A percentile compares a stretch with the other conserved stretches of the same genome.
phyloP scores from a whole-genome alignment of 2,113 vertebrate genomes.

The Corydoras sp. region DNA sequence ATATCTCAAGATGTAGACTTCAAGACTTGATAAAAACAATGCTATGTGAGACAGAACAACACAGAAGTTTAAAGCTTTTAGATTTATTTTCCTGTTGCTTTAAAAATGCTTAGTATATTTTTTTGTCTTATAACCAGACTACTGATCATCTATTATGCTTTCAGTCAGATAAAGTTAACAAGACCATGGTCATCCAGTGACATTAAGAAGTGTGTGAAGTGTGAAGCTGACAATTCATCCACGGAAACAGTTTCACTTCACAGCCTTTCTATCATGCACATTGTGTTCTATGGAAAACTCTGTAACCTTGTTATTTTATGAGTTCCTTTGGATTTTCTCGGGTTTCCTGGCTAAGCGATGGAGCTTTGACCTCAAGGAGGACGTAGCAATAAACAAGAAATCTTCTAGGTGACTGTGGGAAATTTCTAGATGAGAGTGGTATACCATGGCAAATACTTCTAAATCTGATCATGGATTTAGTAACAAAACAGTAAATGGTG shows the following conservation, averaged over 20 bases:
- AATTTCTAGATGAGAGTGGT: slow-evolving; percentile 1
- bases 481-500: slow-evolving; percentile 22
- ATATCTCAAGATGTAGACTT: too few species aligned
- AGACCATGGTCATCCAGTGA: slow-evolving; percentile 10
- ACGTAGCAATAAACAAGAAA: slow-evolving; percentile 55
- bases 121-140: slow-evolving; percentile 3
- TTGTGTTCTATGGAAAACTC: slow-evolving; percentile 47
- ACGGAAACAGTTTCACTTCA: slow-evolving; percentile 56
- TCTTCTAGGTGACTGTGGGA: slow-evolving; percentile 31
- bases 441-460: slow-evolving; percentile 18
- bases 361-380: slow-evolving; percentile 37
- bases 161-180: slow-evolving; percentile 6
- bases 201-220: slow-evolving; percentile 23
- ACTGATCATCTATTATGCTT: slow-evolving; percentile 12
- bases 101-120: slow-evolving; percentile 17
- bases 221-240: slow-evolving; percentile 56
- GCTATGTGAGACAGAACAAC: too few species aligned
- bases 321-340: slow-evolving; percentile 51
- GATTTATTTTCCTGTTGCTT: slow-evolving; percentile 10
- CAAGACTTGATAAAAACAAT: too few species aligned
- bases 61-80: too few species aligned
- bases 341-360: slow-evolving; percentile 55
- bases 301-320: slow-evolving; percentile 41
- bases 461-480: slow-evolving; percentile 16
- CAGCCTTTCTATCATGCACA: slow-evolving; percentile 51